phyloP scores from a whole-genome alignment of 2,113 vertebrate genomes.

The Psettodes erumei region DNA sequence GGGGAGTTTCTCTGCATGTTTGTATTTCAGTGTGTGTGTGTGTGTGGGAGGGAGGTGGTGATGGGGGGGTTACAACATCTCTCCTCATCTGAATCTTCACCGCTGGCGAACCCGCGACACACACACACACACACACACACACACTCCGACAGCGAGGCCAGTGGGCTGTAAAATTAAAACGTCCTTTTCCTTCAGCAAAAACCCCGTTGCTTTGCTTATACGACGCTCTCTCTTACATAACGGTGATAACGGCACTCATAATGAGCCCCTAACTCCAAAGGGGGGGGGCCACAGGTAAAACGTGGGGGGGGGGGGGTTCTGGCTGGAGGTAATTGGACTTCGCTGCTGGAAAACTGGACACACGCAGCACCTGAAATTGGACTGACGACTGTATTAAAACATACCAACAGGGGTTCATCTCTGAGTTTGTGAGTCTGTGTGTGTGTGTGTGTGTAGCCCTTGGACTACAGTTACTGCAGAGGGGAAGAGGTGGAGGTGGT shows the following conservation, averaged over 20 bases:
- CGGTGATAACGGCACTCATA: conserved; percentile 73
- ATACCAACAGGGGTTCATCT: conserved; percentile 37
- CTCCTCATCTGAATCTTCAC: conserved; percentile 50
- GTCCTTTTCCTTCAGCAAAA: conserved; percentile 68
- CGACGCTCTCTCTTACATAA: conserved; percentile 71
- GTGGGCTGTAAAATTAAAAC: conserved; percentile 86
- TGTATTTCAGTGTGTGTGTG: not conserved
- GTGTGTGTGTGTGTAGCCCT: not conserved
- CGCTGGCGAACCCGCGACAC: conserved; percentile 49
- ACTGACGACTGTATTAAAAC: conserved; percentile 34
- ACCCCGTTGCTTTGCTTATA: conserved; percentile 75
- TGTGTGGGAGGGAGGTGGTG: not conserved
- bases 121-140: conserved; percentile 57
- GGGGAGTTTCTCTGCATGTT: not conserved
- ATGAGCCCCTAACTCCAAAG: conserved; percentile 67
- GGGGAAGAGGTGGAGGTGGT: conserved; percentile 8
- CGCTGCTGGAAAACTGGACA: conserved; percentile 51
- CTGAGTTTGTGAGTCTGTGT: conserved; percentile 23
- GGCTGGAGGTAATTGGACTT: conserved; percentile 69
- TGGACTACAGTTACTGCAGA: conserved; percentile 9
- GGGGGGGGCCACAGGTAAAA: conserved; percentile 54
- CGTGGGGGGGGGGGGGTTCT: not conserved
- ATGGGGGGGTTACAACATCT: conserved; percentile 26
- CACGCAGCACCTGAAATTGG: conserved; percentile 38
- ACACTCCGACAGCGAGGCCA: conserved; percentile 73